Base-by-base conservation (phyloP, 2,888 invertebrate species). In the Zygaena filipendulae region DNA sequence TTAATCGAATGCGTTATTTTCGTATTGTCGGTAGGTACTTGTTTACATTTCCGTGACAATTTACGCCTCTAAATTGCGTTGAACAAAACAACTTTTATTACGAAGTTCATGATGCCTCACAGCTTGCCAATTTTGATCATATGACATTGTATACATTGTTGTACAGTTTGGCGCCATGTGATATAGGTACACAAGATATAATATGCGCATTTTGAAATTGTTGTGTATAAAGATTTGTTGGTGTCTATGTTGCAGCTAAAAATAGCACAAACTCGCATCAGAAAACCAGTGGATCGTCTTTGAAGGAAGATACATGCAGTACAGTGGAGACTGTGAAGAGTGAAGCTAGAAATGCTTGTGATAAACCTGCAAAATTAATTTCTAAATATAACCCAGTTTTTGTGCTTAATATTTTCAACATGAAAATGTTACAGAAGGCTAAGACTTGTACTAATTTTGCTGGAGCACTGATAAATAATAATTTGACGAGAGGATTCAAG, bases 231-330 rank as follows among this genome's bases (percentile, higher is more conserved):
- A n/a, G n/a, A n/a, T n/a, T n/a, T n/a, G 52, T 45, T 51, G 55
- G 7, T 62, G 57, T 70, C 59, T 68, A 47, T 59, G 53, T 66
- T 70, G 23, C 63, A 79, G 77, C 66, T 72, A 79, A 74, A 71
- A 77, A 75, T 77, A 77, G 55, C 36, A 30, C 32, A 38, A 38
- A 29, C 45, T 44, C 62, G 38, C 58, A 68, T 61, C 68, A 77
- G 72, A 75, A 77, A 72, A 77, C 75, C 71, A 74, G 61, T 61
- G 40, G 27, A 39, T 45, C 49, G 42, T 40, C 49, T 39, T 34
- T 52, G 28, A 49, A 45, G 45, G 56, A 62, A 51, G 60, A 13
- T 27, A 29, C 29, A 24, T 29, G 29, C 14, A 42, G 51, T 48
- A 54, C 47, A 42, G 49, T 55, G 40, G 69, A 71, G 41, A 59